Evolutionary conservation across 2,113 vertebrate genomes (phyloP), one percentile per base, ranked within the genome.

Genomic region (Melanerpes formicivorus): DNA sequence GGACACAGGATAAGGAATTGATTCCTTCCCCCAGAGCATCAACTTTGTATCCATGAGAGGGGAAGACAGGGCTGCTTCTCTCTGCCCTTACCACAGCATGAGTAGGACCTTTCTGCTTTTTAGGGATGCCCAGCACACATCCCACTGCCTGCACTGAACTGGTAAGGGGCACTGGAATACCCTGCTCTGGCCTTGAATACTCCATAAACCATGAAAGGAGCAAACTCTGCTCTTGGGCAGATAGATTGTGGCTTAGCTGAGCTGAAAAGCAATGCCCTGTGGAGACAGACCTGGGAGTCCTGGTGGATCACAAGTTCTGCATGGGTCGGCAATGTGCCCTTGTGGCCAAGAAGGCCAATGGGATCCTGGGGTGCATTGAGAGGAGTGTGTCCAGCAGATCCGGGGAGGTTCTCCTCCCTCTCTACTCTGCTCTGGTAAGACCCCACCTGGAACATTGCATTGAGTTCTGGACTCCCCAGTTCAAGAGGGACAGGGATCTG

Each of bases 181-280:
- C 30, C 50, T 71, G 21, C 27, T 55, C 71, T 29, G 26, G 10
- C 6, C 23, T 70, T 37, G 58, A 23, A 3, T 62, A 10, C 30
- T 48, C 44, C 21, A 2, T 25, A 48, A 92, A 22, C 27, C 16
- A 2, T 0, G 1, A 25, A 25, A 71, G 52, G 40, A 59, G 6
- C 46, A 40, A 72, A 21, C 15, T 70, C 34, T 52, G 18, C 1
- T 23, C 37, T 19, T 26, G 71, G 14, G 25, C 18, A 83, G 54
- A 30, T 14, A 46, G 10, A 18, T 26, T 2, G 48, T 2, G 16
- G 27, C 44, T 75, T 30, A 44, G 59, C 5, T 0, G 30, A 71
- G 66, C 58, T 85, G 80, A 16, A 44, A 44, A 44, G 42, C 42
- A 15, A 6, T 15, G 42, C 42, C 42, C 42, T 44, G 42, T 44